Percentiles rank a stretch among this genome's conserved stretches.
Conservation (phyloP, 2,888 invertebrate species). For the Achlya flavicornis region DNA sequence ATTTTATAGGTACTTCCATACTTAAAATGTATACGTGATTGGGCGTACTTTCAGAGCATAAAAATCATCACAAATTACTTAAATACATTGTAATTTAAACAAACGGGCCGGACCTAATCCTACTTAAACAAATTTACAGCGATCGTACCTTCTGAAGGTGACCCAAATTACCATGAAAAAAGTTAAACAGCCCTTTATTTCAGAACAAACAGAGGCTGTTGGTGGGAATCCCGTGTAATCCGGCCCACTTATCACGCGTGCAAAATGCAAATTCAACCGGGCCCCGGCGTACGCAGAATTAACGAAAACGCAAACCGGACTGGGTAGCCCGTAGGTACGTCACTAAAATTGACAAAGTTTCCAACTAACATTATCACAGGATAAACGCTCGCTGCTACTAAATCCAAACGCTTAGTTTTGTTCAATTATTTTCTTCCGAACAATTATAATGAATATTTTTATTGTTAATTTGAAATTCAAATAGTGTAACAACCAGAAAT, state of each 20-base stretch:
- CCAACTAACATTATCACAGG: conserved; percentile 64
- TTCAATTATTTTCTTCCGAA: conserved; percentile 26
- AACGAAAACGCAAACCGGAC: conserved; percentile 67
- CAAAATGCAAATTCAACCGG: conserved; percentile 81
- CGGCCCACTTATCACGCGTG: conserved; percentile 83
- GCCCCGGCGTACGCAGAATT: conserved; percentile 72
- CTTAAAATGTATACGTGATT: not conserved
- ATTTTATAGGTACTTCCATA: not conserved
- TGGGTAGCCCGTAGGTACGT: conserved; percentile 54
- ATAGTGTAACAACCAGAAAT: conserved; percentile 30
- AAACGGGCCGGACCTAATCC: conserved; percentile 70
- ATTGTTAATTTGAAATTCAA: conserved; percentile 30
- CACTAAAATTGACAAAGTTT: conserved; percentile 79
- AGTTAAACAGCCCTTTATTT: conserved; percentile 83
- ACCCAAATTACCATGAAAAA: conserved; percentile 83
- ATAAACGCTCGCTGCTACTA: conserved; percentile 53
- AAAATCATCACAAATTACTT: conserved; percentile 45
- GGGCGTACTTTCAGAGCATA: not conserved
- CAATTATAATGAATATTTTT: conserved; percentile 10
- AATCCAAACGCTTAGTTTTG: conserved; percentile 30
- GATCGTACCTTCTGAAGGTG: conserved; percentile 78
- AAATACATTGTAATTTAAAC: conserved; percentile 66
- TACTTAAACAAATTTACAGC: conserved; percentile 81
- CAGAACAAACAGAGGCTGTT: conserved; percentile 81
- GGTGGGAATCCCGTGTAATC: conserved; percentile 81